Percentiles rank a stretch among this genome's conserved stretches.
These are phyloP conservation scores for Zoanthus sansibaricus DNA, from an alignment of 92 coral and sea anemone genomes.

Conservation along the genomic window DNA sequence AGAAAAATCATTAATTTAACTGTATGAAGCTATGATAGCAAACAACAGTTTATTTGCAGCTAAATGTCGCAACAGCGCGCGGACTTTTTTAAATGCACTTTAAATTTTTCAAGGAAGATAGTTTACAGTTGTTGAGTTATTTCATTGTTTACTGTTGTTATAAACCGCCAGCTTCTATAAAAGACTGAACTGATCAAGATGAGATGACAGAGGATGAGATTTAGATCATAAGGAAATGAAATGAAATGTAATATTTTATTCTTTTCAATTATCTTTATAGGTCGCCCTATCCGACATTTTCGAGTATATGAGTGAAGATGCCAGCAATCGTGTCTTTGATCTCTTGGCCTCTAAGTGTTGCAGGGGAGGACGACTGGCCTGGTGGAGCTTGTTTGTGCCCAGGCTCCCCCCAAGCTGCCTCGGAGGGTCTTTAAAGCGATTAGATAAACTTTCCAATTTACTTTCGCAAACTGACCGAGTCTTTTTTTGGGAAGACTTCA, in stretches of 20 bases:
- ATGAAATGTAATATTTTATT: neutral
- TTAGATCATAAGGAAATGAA: neutral
- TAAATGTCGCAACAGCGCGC: no score
- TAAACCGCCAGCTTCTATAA: no score
- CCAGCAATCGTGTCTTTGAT: conserved; percentile 17
- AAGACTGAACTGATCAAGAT: no score
- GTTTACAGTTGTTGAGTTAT: no score
- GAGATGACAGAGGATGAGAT: no score
- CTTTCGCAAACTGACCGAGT: neutral
- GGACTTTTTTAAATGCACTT: no score
- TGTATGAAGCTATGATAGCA: no score
- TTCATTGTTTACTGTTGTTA: no score
- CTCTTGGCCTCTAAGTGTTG: conserved; percentile 24
- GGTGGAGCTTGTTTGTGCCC: conserved; percentile 26
- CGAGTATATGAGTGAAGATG: conserved; percentile 50
- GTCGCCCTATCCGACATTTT: conserved; percentile 41
- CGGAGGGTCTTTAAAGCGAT: neutral
- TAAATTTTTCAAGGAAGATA: no score
- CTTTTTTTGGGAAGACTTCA: conserved; percentile 27
- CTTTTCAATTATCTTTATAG: neutral
- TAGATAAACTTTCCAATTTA: neutral
- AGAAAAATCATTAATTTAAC: no score
- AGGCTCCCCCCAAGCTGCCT: conserved; percentile 24
- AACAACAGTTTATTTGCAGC: no score
- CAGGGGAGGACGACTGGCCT: conserved; percentile 23